phyloP scores from a whole-genome alignment of 37 sponge, comb jelly and placozoan species.

The Beroe forskalii region DNA sequence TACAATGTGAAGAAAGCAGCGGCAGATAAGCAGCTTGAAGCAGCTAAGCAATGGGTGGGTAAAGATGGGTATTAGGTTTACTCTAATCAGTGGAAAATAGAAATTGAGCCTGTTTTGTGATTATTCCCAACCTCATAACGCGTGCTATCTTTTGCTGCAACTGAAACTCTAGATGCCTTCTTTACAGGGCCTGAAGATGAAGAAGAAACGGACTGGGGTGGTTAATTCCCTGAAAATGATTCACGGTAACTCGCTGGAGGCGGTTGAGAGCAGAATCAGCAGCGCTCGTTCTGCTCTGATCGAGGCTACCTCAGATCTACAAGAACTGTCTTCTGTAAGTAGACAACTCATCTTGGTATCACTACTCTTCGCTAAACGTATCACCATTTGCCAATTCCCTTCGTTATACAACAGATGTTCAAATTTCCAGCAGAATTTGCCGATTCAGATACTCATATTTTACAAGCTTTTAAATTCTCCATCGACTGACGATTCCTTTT shows the following conservation, averaged over 20 bases:
- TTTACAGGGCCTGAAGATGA: constrained; percentile 56
- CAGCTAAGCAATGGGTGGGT: constrained; percentile 61
- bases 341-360: neutral
- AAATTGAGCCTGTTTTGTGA: too few relatives aligned
- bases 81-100: too few relatives aligned
- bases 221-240: constrained; percentile 60
- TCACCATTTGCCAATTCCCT: too few relatives aligned
- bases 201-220: constrained; percentile 33
- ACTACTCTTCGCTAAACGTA: neutral
- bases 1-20: constrained; percentile 55
- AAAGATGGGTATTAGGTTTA: too few relatives aligned
- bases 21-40: constrained; percentile 46
- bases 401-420: neutral
- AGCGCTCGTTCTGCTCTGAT: constrained; percentile 43
- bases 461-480: too few relatives aligned
- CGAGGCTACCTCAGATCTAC: constrained; percentile 60
- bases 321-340: constrained; percentile 55
- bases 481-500: too few relatives aligned
- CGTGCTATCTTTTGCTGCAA: too few relatives aligned
- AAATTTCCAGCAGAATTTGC: too few relatives aligned
- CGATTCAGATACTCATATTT: too few relatives aligned
- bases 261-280: constrained; percentile 32
- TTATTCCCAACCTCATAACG: too few relatives aligned
- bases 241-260: constrained; percentile 40
- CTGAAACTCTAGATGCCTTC: too few relatives aligned